Conservation (phyloP, 2,888 invertebrate species). For the Melolontha melolontha region DNA sequence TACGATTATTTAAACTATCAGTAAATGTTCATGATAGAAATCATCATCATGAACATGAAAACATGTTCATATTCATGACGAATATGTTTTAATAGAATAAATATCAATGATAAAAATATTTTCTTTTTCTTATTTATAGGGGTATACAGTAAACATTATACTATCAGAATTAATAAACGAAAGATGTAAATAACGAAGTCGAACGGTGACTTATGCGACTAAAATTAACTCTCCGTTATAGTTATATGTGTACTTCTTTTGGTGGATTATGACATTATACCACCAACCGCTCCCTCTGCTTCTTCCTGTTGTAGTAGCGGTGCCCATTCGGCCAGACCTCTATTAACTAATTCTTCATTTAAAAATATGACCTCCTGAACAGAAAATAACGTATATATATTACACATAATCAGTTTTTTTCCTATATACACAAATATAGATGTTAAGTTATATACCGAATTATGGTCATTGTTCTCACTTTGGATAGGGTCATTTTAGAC, state of each 20-base stretch:
- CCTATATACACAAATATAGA: too few species aligned
- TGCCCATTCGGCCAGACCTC: constrained; percentile 84
- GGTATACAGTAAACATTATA: constrained; percentile 25
- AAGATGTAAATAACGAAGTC: constrained; percentile 17
- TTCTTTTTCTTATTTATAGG: constrained; percentile 7
- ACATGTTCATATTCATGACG: too few species aligned
- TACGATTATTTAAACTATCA: constrained; percentile 16
- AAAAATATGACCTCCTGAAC: constrained; percentile 82
- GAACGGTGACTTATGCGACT: constrained; percentile 24
- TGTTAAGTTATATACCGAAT: background rate
- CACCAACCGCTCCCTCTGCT: constrained; percentile 45
- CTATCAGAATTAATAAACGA: constrained; percentile 9
- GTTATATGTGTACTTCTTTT: background rate
- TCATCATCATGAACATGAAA: too few species aligned
- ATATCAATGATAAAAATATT: constrained; percentile 35
- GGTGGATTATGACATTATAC: constrained; percentile 35
- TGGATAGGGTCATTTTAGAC: too few species aligned
- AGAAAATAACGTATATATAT: constrained; percentile 20
- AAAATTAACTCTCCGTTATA: constrained; percentile 26
- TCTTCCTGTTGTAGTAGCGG: constrained; percentile 29
- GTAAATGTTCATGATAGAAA: constrained; percentile 7
- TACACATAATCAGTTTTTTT: constrained; percentile 7
- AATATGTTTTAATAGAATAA: constrained; percentile 29
- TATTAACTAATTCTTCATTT: constrained; percentile 87
- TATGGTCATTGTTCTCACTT: background rate